Evolutionary conservation across 37 sponge, comb jelly and placozoan genomes (phyloP).

Genomic region (Agelas oroides): DNA sequence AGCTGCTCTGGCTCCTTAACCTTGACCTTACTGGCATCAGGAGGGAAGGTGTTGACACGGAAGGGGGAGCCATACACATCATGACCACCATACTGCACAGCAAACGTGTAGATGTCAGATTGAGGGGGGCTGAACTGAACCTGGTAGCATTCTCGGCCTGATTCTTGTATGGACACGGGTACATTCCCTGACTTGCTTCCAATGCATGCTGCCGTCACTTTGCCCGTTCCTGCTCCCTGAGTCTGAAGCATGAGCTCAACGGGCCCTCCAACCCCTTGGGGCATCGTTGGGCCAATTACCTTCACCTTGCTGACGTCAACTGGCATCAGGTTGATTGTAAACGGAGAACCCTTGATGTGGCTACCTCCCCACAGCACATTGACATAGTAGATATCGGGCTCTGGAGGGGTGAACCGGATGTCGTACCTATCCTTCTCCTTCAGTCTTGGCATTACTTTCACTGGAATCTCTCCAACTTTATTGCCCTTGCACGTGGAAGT

Average conservation of each 20-base stretch:
- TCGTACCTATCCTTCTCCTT: constrained; percentile 39
- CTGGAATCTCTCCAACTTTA: constrained; percentile 54
- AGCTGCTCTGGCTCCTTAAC: constrained; percentile 48
- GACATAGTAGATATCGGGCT: constrained; percentile 58
- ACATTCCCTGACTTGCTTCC: constrained; percentile 65
- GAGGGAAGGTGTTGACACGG: constrained; percentile 64
- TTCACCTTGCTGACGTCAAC: constrained; percentile 57
- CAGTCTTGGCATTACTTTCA: constrained; percentile 36
- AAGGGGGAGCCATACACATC: constrained; percentile 81
- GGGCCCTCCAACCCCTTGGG: constrained; percentile 44
- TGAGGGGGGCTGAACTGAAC: constrained; percentile 46
- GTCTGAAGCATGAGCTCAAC: constrained; percentile 64
- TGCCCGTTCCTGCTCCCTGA: constrained; percentile 60
- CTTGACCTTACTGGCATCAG: constrained; percentile 51
- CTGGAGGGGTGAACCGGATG: constrained; percentile 57
- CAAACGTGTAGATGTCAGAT: constrained; percentile 62
- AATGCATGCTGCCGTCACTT: constrained; percentile 56
- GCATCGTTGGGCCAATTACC: constrained; percentile 60
- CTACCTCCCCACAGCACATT: constrained; percentile 65
- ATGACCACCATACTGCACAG: constrained; percentile 66
- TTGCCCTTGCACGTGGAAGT: constrained; percentile 57
- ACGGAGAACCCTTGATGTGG: constrained; percentile 80
- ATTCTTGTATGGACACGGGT: constrained; percentile 65
- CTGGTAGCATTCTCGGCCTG: constrained; percentile 41
- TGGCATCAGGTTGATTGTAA: constrained; percentile 70